Percentiles rank a stretch among this genome's conserved stretches.
phyloP scores from a whole-genome alignment of 2,888 invertebrate genomes.

The Sthenelais limicola region DNA sequence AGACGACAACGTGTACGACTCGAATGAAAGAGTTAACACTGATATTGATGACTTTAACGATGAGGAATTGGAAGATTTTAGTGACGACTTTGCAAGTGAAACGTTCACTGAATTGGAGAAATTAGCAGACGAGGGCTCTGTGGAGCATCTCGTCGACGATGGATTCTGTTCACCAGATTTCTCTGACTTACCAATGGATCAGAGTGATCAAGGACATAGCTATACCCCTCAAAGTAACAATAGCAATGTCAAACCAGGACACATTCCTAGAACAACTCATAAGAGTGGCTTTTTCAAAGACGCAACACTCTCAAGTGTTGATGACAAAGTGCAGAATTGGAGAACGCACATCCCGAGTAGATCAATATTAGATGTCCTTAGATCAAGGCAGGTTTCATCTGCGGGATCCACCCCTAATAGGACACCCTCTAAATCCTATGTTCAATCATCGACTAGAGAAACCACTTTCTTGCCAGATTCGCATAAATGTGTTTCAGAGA shows the following conservation, averaged over 20 bases:
- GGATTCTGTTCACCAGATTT: conserved; percentile 3
- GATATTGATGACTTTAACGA: conserved; percentile 23
- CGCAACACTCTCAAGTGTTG: too few species aligned
- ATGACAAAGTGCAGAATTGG: too few species aligned
- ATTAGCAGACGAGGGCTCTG: conserved; percentile 27
- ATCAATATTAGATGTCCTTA: too few species aligned
- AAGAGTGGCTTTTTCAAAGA: too few species aligned
- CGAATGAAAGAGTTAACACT: conserved; percentile 24
- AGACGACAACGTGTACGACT: conserved; percentile 28
- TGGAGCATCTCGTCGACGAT: conserved; percentile 32
- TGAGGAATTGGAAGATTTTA: conserved; percentile 16
- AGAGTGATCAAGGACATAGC: too few species aligned
- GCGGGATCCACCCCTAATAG: conserved; percentile 6
- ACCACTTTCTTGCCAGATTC: conserved; percentile 36
- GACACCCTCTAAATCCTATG: conserved; percentile 4
- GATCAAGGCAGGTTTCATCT: too few species aligned
- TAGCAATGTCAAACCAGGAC: too few species aligned
- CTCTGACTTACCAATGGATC: conserved; percentile 9
- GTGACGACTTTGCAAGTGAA: conserved; percentile 37
- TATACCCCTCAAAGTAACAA: too few species aligned
- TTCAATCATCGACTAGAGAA: conserved; percentile 21
- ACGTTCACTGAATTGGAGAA: conserved; percentile 36
- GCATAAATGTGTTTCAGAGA: conserved; percentile 31
- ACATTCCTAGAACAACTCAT: too few species aligned
- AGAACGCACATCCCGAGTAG: too few species aligned